A percentile compares a stretch with the other conserved stretches of the same genome.
Evolutionary conservation across 2,888 invertebrate species (phyloP).

Genomic region (Catocala nupta): DNA sequence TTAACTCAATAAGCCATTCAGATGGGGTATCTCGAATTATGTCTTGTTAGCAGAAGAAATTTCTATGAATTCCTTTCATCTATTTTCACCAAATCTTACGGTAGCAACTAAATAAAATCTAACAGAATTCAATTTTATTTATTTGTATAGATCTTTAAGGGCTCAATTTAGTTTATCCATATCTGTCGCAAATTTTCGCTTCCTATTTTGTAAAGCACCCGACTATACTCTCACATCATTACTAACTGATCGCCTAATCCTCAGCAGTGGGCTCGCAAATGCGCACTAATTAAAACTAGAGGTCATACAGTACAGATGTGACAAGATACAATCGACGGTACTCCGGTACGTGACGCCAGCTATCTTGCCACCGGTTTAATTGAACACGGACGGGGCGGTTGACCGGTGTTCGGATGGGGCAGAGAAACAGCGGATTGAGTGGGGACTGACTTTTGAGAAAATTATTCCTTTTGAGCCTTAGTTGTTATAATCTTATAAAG

Average conservation of each 20-base stretch:
- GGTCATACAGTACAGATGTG: slow-evolving; percentile 67
- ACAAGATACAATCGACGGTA: slow-evolving; percentile 72
- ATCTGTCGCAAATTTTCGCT: too few species aligned
- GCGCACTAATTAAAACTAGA: slow-evolving; percentile 62
- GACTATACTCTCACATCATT: slow-evolving; percentile 16
- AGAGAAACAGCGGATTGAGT: slow-evolving; percentile 24
- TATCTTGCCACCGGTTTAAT: slow-evolving; percentile 76
- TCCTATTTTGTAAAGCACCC: slow-evolving; percentile 1
- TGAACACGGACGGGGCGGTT: slow-evolving; percentile 70
- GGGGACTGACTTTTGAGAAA: not conserved
- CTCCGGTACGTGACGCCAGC: slow-evolving; percentile 72
- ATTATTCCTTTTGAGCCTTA: too few species aligned
- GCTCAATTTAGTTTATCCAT: too few species aligned
- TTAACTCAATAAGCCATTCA: too few species aligned
- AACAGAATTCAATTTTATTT: too few species aligned
- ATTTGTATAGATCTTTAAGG: too few species aligned
- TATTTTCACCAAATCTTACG: too few species aligned
- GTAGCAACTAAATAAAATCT: too few species aligned
- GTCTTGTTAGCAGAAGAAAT: too few species aligned
- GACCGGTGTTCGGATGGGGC: slow-evolving; percentile 47
- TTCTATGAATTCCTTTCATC: too few species aligned
- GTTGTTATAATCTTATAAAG: too few species aligned
- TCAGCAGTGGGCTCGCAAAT: slow-evolving; percentile 35
- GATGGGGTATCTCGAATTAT: too few species aligned
- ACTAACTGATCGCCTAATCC: slow-evolving; percentile 21